Percentiles rank a stretch among this genome's conserved stretches.
Evolutionary conservation across 2,113 vertebrate species (phyloP).

Genomic region (Oncorhynchus masou): DNA sequence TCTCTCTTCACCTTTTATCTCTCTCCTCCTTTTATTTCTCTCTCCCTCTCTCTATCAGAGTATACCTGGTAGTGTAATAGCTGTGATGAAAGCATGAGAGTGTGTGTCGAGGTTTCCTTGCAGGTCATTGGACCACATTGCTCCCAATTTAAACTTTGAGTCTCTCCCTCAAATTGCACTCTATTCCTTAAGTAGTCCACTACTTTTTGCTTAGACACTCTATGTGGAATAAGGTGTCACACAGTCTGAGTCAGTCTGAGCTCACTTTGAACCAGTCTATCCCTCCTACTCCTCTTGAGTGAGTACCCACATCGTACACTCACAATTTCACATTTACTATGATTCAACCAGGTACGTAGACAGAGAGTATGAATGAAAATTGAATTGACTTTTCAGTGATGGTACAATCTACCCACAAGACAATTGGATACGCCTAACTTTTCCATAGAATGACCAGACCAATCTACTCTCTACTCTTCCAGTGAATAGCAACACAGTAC

Average conservation of each 20-base stretch:
- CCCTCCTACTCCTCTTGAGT: neutral
- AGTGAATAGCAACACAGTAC: neutral
- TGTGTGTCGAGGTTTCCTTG: slow-evolving; percentile 40
- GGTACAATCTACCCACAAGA: too few relatives aligned
- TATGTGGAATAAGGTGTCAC: neutral
- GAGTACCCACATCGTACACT: neutral
- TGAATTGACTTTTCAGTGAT: too few relatives aligned
- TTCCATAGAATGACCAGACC: too few relatives aligned
- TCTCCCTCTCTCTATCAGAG: slow-evolving; percentile 22
- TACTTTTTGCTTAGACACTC: neutral
- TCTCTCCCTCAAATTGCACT: neutral
- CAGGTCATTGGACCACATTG: slow-evolving; percentile 41
- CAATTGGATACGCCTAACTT: too few relatives aligned
- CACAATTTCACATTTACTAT: too few relatives aligned
- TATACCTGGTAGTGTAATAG: slow-evolving; percentile 34
- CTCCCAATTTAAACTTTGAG: slow-evolving; percentile 25
- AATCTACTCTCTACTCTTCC: neutral
- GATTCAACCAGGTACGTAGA: too few relatives aligned
- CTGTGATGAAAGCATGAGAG: slow-evolving; percentile 55
- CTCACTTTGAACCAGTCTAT: neutral
- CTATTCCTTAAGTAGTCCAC: neutral
- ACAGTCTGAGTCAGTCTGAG: neutral
- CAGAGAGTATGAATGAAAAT: too few relatives aligned
- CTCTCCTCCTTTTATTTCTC: slow-evolving; percentile 33
- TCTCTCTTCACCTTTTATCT: too few relatives aligned